Evolutionary conservation across 2,888 invertebrate species (phyloP), one percentile per base, ranked within the genome.

Genomic region (Dichetophora obliterata): DNA sequence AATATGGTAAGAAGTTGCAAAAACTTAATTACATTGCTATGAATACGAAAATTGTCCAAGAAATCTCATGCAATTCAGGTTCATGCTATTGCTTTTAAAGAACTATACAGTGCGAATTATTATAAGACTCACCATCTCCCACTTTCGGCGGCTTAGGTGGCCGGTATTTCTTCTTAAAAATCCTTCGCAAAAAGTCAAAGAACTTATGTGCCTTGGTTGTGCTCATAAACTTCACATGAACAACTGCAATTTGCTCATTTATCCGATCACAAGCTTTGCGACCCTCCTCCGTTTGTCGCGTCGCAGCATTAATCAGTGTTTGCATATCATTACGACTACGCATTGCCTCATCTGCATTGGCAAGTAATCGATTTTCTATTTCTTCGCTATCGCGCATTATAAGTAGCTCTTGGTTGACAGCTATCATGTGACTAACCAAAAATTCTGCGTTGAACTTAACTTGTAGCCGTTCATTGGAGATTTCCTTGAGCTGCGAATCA

Each of bases 121-220:
- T 5, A 31, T 3, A 31, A 9, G 27, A 81, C 79, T 83, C 83
- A 90, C 91, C 92, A 68, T 87, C 87, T 76, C 91, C 91, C 5
- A 91, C 91, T 68, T 89, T 91, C 69, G 85, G 89, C 0, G 90
- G 89, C 84, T 94, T 94, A 0, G 93, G 92, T 6, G 93, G 92
- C 79, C 94, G 94, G 84, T 93, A 95, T 84, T 95, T 95, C 86
- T 95, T 97, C 85, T 93, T 95, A 84, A 94, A 97, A 75, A 97
- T 95, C 83, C 93, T 92, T 24, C 92, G 91, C 59, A 97, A 88
- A 85, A 96, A 96, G 82, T 94, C 93, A 6, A 91, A 92, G 86
- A 95, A 96, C 86, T 94, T 95, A 84, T 94, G 94, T 74, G 94
- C 93, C 59, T 91, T 91, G 0, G 93, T 91, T 8, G 91, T 89